Evolutionary conservation across 1,140 invertebrate species (phyloP), one percentile per base, ranked within the genome.

Genomic region (Popillia japonica): DNA sequence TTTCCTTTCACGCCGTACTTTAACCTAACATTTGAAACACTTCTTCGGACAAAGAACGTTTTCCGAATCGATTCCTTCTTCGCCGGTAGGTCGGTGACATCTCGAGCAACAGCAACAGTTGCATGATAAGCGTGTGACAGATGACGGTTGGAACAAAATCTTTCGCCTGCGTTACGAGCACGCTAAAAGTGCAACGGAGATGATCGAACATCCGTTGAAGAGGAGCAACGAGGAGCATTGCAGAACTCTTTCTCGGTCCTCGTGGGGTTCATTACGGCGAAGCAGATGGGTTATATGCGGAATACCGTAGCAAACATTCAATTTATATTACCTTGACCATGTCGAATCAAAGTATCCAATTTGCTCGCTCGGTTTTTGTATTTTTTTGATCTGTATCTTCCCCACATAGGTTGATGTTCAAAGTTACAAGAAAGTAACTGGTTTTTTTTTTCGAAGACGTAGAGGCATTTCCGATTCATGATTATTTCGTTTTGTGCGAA

Each of bases 281-380:
- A 55, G 27, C 48, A 55, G 48, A 55, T 55, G 48, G 48, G 48
- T 55, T 55, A 55, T 55, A 55, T 34, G 27, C 2, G 48, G 48
- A 55, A 55, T 55, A 55, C 48, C 48, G 14, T 55, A 17, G 48
- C 48, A 55, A 55, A 55, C 17, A 55, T 55, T 6, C 48, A 17
- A 55, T 55, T 55, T 55, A 55, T 55, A 55, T 55, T 55, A 55
- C 14, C 48, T 55, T 55, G 14, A 55, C 48, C 48, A 17, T 55
- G 48, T 55, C 48, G 48, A 55, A 55, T 55, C 3, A 55, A 55
- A 17, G 48, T 55, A 55, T 55, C 48, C 48, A 55, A 55, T 55
- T 17, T 55, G 48, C 14, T 17, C 27, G 1, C 17, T 55, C 14
- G 48, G 11, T 55, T 55, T n/a, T 6, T 55, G 2, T 55, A 17